phyloP scores from a whole-genome alignment of 2,888 invertebrate species.

The Latheticus oryzae region DNA sequence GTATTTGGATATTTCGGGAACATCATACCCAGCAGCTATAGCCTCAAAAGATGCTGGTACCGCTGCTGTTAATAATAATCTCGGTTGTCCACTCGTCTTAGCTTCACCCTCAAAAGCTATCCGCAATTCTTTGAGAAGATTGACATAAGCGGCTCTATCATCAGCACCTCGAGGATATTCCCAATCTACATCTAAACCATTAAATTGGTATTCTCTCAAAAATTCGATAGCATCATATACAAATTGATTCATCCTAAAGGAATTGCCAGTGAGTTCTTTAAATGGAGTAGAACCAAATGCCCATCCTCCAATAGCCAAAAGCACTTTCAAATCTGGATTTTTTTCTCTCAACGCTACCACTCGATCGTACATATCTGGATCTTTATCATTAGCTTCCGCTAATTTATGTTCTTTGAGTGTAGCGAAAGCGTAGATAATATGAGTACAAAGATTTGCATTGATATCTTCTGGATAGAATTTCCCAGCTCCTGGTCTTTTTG shows the following conservation, averaged over 20 bases:
- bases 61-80: conserved; percentile 77
- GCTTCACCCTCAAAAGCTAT: conserved; percentile 89
- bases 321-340: conserved; percentile 88
- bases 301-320: conserved; percentile 94
- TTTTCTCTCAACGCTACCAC: conserved; percentile 87
- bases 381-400: conserved; percentile 82
- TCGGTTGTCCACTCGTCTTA: conserved; percentile 85
- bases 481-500: conserved; percentile 88
- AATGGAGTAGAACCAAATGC: conserved; percentile 95
- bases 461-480: conserved; percentile 91
- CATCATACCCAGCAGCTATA: conserved; percentile 93
- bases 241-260: conserved; percentile 94
- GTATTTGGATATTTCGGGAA: conserved; percentile 93
- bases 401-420: conserved; percentile 88
- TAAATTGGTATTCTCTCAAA: conserved; percentile 89
- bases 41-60: conserved; percentile 95
- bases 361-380: conserved; percentile 86
- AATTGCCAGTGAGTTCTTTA: conserved; percentile 90
- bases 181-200: conserved; percentile 94
- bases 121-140: conserved; percentile 86
- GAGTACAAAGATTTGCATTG: conserved; percentile 90
- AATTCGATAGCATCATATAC: conserved; percentile 96
- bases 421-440: conserved; percentile 95
- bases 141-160: conserved; percentile 86
- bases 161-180: conserved; percentile 93